Evolutionary conservation across 2,113 vertebrate genomes (phyloP), one percentile per base, ranked within the genome.

Genomic region (Microcebus lehilahytsara): DNA sequence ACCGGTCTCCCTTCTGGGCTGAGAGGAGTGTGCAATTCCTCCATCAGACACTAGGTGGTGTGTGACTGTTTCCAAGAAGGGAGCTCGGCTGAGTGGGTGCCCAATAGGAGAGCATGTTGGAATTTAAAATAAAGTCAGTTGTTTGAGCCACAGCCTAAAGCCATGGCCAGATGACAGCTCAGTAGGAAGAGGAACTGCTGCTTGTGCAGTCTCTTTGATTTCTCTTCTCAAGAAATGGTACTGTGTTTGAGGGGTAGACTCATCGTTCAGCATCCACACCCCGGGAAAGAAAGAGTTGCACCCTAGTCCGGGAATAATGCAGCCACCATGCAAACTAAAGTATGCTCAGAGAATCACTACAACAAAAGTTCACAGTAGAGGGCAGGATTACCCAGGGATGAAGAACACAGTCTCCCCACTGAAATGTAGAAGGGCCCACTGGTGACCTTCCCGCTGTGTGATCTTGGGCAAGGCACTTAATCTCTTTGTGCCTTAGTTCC

Each of bases 31-130:
- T 56, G 72, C 89, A 71, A 22, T 89, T 96, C 93, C 64, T 51
- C 6, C 3, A 37, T 37, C 1, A 9, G 40, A 83, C 96, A 93
- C 93, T 69, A 96, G 96, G 78, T 93, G 96, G 96, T 53, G 8
- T 2, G 3, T 9, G 34, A 14, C 69, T 37, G 40, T 78, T 42
- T 25, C 42, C 42, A 9, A 51, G 17, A 40, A 46, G n/a, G 42
- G 40, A 79, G 37, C 4, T 9, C 46, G 69, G 5, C 19, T 58
- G 30, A 77, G 4, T 22, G 9, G 27, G 2, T 22, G 19, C 11
- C 77, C 77, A 42, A 27, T 78, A n/a, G 32, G 16, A 17, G 53
- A 92, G 58, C 51, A 30, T 83, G 42, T 40, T 74, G 30, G 27
- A 66, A 95, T 88, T 19, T 19, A 72, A 34, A 69, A 17, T 42